Base-by-base conservation (phyloP, 2,888 invertebrate genomes). In the Corythucha ciliata region DNA sequence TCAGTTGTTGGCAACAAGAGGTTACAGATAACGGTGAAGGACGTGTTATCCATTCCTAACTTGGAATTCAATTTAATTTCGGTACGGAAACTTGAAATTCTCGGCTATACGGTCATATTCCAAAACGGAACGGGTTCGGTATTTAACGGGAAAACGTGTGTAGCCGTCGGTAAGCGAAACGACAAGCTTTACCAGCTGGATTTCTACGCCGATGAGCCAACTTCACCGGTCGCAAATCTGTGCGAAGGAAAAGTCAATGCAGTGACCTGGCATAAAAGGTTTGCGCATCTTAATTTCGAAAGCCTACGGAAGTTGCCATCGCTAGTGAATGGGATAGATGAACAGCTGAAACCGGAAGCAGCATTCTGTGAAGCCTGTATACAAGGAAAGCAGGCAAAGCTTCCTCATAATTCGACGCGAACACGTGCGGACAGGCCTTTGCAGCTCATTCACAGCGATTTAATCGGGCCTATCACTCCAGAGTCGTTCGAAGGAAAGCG, bases 401-500 rank as follows among this genome's bases (percentile, higher is more conserved):
- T 44, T 12, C 44, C 44, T 22, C 44, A 44, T 44, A 20, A 10
- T 12, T 39, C 33, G 34, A 53, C 36, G 7, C 37, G 53, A 32
- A 36, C 6, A 1, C n/a, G 53, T 25, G 50, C 53, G 27, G 54
- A 29, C 14, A 29, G 51, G 41, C 39, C 54, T 12, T 48, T 59
- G 18, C 52, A 58, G 27, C 26, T 58, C 8, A 46, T 59, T n/a
- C 57, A 58, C 33, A 56, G 55, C 32, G 60, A 63, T 50, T 55
- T 61, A 5, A 59, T 58, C 57, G 61, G 61, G 16, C 59, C 57
- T 22, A 56, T 64, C 6, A 53, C 16, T 7, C 60, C 61, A 18
- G 21, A 24, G 4, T 52, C 54, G 2, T 26, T 22, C 8, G 60
- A 61, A 27, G 57, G 52, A 8, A 45, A 56, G 18, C 57, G 48